These are phyloP conservation scores for Drosophila anomelani DNA, from an alignment of 2,888 invertebrate species.

Conservation along the genomic window DNA sequence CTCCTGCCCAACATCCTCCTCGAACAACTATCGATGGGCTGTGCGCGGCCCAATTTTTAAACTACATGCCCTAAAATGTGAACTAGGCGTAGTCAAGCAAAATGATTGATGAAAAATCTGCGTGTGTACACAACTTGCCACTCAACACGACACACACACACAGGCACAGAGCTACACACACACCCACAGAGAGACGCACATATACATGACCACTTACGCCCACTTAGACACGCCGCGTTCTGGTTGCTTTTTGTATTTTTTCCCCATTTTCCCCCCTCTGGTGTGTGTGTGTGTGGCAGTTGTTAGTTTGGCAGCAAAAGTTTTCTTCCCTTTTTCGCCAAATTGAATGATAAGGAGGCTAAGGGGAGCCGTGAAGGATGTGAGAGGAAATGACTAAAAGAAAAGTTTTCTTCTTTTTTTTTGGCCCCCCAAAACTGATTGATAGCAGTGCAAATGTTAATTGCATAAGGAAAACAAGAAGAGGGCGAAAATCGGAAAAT, in stretches of 20 bases:
- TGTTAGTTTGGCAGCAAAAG: slow-evolving; percentile 48
- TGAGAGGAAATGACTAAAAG: slow-evolving; percentile 50
- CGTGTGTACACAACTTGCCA: slow-evolving; percentile 65
- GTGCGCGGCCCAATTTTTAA: slow-evolving; percentile 51
- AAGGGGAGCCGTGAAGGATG: background rate
- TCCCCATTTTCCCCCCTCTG: slow-evolving; percentile 44
- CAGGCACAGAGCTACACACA: slow-evolving; percentile 19
- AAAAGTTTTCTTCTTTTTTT: slow-evolving; percentile 51
- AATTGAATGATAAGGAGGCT: slow-evolving; percentile 69
- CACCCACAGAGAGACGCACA: slow-evolving; percentile 24
- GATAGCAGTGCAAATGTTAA: slow-evolving; percentile 74
- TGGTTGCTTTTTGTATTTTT: slow-evolving; percentile 50
- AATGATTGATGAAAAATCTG: slow-evolving; percentile 72
- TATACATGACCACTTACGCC: slow-evolving; percentile 52
- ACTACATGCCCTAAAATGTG: slow-evolving; percentile 49
- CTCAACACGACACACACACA: slow-evolving; percentile 49
- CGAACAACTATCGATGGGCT: slow-evolving; percentile 41
- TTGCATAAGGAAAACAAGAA: slow-evolving; percentile 51
- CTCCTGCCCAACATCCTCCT: background rate
- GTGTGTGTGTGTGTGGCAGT: slow-evolving; percentile 30
- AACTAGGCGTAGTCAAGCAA: slow-evolving; percentile 51
- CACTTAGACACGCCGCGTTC: slow-evolving; percentile 58
- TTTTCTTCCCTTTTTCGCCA: slow-evolving; percentile 47
- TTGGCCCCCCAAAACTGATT: slow-evolving; percentile 57
- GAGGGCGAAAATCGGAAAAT: slow-evolving; percentile 3